Evolutionary conservation across 2,797 vertebrate genomes (phyloP), one percentile per base, ranked within the genome.

Genomic region (Sternarchorhynchus goeldii): DNA sequence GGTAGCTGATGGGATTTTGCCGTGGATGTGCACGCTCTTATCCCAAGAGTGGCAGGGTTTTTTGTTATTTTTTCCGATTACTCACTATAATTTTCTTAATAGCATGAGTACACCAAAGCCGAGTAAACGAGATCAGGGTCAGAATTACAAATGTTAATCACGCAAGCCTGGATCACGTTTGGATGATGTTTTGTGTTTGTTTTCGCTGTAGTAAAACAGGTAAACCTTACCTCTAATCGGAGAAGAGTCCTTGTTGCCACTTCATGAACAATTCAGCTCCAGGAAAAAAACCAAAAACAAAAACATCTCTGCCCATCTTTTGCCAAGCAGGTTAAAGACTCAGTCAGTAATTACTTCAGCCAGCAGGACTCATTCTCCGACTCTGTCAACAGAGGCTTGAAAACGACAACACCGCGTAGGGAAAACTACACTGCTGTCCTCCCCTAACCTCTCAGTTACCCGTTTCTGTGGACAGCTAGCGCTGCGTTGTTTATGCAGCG

Each of bases 131-230:
- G 70, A 41, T 57, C 73, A 71, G 31, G 72, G 34, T 81, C 72
- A 63, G 71, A 39, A 79, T 31, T 70, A 63, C 50, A 74, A 74
- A 74, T 69, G 59, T 53, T 78, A 78, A 81, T 69, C 10, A 3
- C 7, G 14, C 39, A 68, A 16, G 18, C 36, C 34, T 66, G 63
- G 17, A 20, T 39, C 63, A 18, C 2, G 16, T 34, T 32, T 34
- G 60, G 45, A 12, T 1, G 45, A 0, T 3, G 12, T 50, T 50
- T 12, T 50, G 12, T 10, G 10, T 41, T 41, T 41, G 10, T 41
- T 41, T 41, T 7, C 8, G 6, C 10, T 41, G 39, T 10, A 10
- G 45, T 50, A 50, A 50, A 2, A 45, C 5, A 50, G 45, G 45
- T 12, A 50, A 50, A 50, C 14, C 45, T 75, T 79, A 34, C 72